Evolutionary conservation across 2,797 vertebrate species (phyloP), one percentile per base, ranked within the genome.

Genomic region (Muraenolepis orangiensis): DNA sequence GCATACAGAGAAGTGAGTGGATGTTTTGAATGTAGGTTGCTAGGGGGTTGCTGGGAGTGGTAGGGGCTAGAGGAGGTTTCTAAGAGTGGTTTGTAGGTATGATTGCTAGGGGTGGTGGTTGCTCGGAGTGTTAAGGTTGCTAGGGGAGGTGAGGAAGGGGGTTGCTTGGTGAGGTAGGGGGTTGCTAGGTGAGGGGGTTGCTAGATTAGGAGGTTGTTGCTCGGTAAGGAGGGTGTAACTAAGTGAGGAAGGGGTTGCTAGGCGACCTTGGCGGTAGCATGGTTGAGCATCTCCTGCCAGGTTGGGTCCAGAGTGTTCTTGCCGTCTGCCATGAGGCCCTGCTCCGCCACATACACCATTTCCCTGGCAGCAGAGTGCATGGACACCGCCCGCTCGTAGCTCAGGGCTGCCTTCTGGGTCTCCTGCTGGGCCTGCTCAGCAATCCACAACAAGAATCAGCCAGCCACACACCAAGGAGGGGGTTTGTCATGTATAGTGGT

Each of bases 221-320:
- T 57, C 2, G 6, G 51, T 57, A n/a, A 57, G 51, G 6, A 57
- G 51, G 51, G 51, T 6, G 20, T 11, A 8, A 23, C 64, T 66
- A 51, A 26, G 23, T 12, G 23, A 66, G 23, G 64, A 66, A 16
- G 64, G 6, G 20, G 5, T 51, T 70, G 32, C 71, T 36, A 18
- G 3, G 29, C 77, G 84, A 96, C 97, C 92, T 98, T 98, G 74
- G 94, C 82, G 0, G 97, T 98, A 3, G 97, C 96, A 0, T 98
- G 97, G 86, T 98, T 98, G 77, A 98, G 95, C 96, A 98, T 97
- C 91, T 98, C 97, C 87, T 98, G 97, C 97, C 97, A 98, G 0
- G 97, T 98, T 68, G 97, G 96, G 81, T 98, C 97, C 84, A 98
- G 88, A 0, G 96, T 95, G 92, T 98, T 98, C 80, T 93, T 95